phyloP scores from a whole-genome alignment of 2,113 vertebrate species.

The Platichthys flesus region DNA sequence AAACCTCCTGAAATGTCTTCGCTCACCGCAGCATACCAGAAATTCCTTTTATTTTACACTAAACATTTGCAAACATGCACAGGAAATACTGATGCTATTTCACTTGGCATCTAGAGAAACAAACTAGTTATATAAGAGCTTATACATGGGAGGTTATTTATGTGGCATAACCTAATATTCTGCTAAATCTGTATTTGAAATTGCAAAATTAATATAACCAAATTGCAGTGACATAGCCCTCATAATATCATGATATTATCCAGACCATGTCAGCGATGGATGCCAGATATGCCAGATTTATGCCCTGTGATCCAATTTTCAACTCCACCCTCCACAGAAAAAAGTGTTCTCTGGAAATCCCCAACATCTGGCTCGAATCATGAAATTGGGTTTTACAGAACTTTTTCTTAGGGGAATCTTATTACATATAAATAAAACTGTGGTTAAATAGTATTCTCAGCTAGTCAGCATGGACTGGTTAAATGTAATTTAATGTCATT shows the following conservation, averaged over 20 bases:
- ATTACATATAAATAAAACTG: constrained; percentile 7
- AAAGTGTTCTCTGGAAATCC: constrained; percentile 39
- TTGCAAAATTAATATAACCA: constrained; percentile 12
- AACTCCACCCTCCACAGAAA: background rate
- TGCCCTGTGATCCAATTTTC: constrained; percentile 46
- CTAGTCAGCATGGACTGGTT: background rate
- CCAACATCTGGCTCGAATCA: constrained; percentile 26
- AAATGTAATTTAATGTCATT: too few relatives aligned
- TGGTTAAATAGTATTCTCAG: background rate
- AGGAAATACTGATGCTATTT: constrained; percentile 36
- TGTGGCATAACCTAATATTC: constrained; percentile 5
- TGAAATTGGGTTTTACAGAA: constrained; percentile 6
- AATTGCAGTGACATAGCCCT: constrained; percentile 4
- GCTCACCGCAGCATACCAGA: constrained; percentile 18
- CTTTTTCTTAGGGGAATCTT: constrained; percentile 16
- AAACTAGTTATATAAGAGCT: constrained; percentile 15
- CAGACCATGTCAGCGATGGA: constrained; percentile 57
- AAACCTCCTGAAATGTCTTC: constrained; percentile 6
- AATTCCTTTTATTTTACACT: constrained; percentile 43
- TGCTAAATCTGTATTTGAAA: background rate
- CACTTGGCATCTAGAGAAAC: constrained; percentile 23
- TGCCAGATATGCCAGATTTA: constrained; percentile 41
- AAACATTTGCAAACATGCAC: constrained; percentile 42
- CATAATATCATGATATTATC: constrained; percentile 44
- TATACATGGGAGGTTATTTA: constrained; percentile 1